These are phyloP conservation scores for Syndactyla subalaris DNA, from an alignment of 2,797 vertebrate genomes.

Conservation along the genomic window DNA sequence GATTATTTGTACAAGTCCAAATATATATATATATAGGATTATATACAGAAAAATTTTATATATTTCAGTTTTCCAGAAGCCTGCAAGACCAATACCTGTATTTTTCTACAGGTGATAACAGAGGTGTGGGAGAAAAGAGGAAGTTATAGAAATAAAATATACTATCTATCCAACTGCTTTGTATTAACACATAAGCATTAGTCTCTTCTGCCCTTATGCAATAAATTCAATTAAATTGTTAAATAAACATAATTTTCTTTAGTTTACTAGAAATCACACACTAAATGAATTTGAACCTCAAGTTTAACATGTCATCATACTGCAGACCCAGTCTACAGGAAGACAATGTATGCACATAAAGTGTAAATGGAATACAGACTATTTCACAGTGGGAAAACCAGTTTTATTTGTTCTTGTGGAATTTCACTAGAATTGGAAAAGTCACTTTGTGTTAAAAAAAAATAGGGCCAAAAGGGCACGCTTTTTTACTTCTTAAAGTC, in stretches of 20 bases:
- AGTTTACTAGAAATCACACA: background rate
- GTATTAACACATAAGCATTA: background rate
- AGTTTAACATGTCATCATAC: background rate
- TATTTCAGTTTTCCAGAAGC: background rate
- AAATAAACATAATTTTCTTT: background rate
- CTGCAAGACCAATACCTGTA: background rate
- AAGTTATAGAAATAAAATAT: background rate
- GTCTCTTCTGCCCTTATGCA: background rate
- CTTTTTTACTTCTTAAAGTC: background rate
- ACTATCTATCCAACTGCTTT: background rate
- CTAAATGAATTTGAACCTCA: background rate
- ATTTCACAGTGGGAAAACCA: background rate
- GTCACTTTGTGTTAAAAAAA: background rate
- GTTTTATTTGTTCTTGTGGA: background rate
- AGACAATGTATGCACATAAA: background rate
- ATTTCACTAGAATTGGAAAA: background rate
- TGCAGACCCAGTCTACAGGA: background rate
- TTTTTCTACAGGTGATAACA: background rate
- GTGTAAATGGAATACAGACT: background rate
- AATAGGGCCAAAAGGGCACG: background rate
- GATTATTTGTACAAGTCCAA: background rate
- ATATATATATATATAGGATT: background rate
- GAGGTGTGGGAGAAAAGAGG: background rate
- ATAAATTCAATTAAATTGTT: background rate
- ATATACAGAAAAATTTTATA: background rate